Base-by-base conservation (phyloP, 2,113 vertebrate species). In the Labeo rohita region DNA sequence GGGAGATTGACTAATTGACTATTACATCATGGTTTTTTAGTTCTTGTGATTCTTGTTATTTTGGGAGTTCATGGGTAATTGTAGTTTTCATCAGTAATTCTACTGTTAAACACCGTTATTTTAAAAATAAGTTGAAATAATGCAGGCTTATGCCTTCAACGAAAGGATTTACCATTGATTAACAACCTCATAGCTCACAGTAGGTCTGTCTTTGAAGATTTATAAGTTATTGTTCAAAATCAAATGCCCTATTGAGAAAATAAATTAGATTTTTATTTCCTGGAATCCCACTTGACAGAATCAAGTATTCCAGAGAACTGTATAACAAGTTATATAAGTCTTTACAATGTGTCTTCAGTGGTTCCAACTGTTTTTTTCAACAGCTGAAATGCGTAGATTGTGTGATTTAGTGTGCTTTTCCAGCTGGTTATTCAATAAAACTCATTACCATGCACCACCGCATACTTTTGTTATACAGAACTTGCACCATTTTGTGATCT, bases 401-500 rank as follows among this genome's bases (percentile, higher is more conserved):
- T 49, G 6, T 50, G 8, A 59, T 39, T 45, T 61, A 16, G 43
- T 52, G 16, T 70, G 16, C n/a, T 82, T 13, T 23, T 39, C 2
- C 23, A 82, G 23, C 9, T 50, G 63, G 47, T 54, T 52, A 70
- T 82, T 82, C 28, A 70, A 66, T 70, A 68, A 66, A 16, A 15
- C 63, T 82, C 80, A 52, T 82, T 70, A 82, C 11, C 63, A 52
- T 82, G 80, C 47, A 36, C 7, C 45, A 52, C 47, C 23, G 21
- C 80, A 82, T 70, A 70, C 45, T 18, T 52, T 36, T 16, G 28
- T 39, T 70, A 34, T 12, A 34, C 63, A 66, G 47, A 82, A 50
- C 63, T 52, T 21, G 63, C 61, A 66, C 47, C 45, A 70, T 47
- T 81, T 82, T 82, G 80, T 70, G 63, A 82, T 82, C 80, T 82